Base-by-base conservation (phyloP, 2,888 invertebrate genomes). In the Drosophila buzzatii region DNA sequence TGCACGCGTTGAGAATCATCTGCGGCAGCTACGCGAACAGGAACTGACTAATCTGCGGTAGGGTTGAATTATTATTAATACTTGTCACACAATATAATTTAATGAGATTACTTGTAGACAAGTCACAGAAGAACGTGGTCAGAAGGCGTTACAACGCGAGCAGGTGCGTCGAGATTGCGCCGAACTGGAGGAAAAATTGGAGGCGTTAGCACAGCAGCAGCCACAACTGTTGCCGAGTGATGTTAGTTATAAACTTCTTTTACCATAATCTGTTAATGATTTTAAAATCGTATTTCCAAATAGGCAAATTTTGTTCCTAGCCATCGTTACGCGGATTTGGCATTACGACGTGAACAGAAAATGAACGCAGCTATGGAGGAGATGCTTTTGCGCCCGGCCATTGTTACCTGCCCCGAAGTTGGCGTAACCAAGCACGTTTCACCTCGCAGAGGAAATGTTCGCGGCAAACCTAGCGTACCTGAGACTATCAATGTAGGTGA, bases 341-440 rank as follows among this genome's bases (percentile, higher is more conserved):
- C 94, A 44, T 81, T 85, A 12, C 92, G 93, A 20, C 93, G 93
- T 49, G 94, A 95, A 77, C 91, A 92, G 57, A 93, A 93, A 69
- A 93, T 95, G 88, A 94, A 95, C 76, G 92, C 93, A 45, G 94
- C 93, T 1, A 92, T 94, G 71, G 94, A 94, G 73, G 93, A 93
- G 73, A 81, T 93, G 64, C 72, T 93, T 3, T 73, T 87, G 63
- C 86, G 91, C n/a, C 92, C 92, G 4, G 88, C 90, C 2, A 85
- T 93, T 14, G 91, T 93, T 18, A 93, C 93, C 1, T 92, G 92
- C 20, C 91, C 92, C 0, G 90, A 92, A 64, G 75, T 91, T 4
- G 56, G 45, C 8, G 39, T 39, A 2, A 31, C 62, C 20, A 49
- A 33, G 9, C 14, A 49, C 0, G 18, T 12, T 42, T 14, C 64